Evolutionary conservation across 2,888 invertebrate genomes (phyloP).

Genomic region (Bellardia pandia): DNA sequence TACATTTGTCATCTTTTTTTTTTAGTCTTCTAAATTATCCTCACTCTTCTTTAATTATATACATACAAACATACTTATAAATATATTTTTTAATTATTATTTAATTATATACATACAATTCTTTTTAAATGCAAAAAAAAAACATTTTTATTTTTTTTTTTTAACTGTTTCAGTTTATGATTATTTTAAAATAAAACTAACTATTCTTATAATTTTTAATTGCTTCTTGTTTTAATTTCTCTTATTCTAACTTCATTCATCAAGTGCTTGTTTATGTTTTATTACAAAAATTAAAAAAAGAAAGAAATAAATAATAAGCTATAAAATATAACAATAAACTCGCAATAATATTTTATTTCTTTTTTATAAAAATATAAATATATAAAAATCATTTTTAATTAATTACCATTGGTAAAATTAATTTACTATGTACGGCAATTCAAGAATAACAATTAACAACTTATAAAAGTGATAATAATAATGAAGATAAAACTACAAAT

Average conservation of each 20-base stretch:
- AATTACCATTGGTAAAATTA: constrained; percentile 40
- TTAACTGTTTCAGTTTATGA: constrained; percentile 56
- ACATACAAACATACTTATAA: constrained; percentile 47
- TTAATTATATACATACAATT: constrained; percentile 52
- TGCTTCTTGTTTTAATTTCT: constrained; percentile 31
- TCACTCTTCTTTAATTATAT: constrained; percentile 36
- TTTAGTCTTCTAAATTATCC: constrained; percentile 1
- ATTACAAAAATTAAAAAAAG: neutral
- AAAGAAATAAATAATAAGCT: constrained; percentile 30
- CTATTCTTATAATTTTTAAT: constrained; percentile 47
- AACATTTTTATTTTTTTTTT: constrained; percentile 10
- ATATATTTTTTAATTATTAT: constrained; percentile 62
- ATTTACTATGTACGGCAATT: constrained; percentile 29
- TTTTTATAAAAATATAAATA: constrained; percentile 18
- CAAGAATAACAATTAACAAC: constrained; percentile 24
- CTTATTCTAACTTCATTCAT: neutral
- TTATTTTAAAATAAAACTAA: constrained; percentile 66
- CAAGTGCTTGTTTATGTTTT: constrained; percentile 22
- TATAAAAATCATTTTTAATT: constrained; percentile 42
- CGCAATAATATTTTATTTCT: constrained; percentile 49
- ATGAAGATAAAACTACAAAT: constrained; percentile 7
- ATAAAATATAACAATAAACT: constrained; percentile 50
- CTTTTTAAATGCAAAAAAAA: constrained; percentile 29
- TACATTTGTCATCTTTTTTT: neutral
- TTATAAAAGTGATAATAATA: constrained; percentile 12